A percentile compares a stretch with the other conserved stretches of the same genome.
Conservation (phyloP, 2,888 invertebrate genomes). For the Xanthia icteritia region DNA sequence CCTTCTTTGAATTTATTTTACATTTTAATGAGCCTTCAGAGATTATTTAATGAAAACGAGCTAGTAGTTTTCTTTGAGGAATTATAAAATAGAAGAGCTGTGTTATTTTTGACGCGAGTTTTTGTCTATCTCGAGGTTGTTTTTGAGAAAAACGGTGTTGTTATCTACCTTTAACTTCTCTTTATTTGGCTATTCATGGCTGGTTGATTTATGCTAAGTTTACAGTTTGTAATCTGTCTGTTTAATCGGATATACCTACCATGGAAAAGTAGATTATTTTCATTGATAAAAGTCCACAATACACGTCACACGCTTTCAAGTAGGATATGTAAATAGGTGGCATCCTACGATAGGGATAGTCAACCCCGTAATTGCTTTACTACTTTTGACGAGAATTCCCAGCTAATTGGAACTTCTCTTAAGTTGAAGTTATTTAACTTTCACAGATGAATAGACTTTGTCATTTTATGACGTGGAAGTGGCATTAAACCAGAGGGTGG, state of each 20-base stretch:
- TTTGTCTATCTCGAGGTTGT: neutral
- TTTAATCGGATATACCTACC: neutral
- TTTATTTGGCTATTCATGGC: too few species aligned
- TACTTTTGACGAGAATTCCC: neutral
- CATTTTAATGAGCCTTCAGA: slow-evolving; percentile 46
- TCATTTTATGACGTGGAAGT: neutral
- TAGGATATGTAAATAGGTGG: neutral
- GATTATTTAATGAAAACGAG: slow-evolving; percentile 43
- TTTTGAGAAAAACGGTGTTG: neutral
- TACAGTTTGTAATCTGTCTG: neutral
- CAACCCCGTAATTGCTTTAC: neutral
- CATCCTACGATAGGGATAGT: neutral
- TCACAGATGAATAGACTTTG: neutral
- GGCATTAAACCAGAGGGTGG: neutral
- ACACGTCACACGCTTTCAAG: neutral
- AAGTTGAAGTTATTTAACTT: neutral
- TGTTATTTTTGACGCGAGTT: neutral
- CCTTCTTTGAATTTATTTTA: slow-evolving; percentile 45
- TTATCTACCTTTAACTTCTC: neutral
- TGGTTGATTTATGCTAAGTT: neutral
- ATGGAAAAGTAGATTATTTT: neutral
- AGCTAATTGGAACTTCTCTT: neutral
- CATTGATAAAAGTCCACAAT: neutral
- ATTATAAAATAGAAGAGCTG: slow-evolving; percentile 3
- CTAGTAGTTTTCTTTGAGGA: slow-evolving; percentile 10